Base-by-base conservation (phyloP, 2,113 vertebrate genomes). In the Siphamia tubifer region DNA sequence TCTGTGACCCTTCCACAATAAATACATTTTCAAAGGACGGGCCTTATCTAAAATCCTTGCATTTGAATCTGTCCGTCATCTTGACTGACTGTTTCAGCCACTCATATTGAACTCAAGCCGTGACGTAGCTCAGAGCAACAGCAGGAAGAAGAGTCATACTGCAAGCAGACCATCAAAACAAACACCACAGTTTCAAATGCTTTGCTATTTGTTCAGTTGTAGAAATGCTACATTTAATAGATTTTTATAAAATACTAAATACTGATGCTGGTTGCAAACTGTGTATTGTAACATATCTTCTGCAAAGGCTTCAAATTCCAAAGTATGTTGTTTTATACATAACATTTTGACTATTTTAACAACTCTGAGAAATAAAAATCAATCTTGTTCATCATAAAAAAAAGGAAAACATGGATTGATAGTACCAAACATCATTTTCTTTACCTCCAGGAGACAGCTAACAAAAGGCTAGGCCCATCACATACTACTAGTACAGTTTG, bases 361-460 rank as follows among this genome's bases (percentile, higher is more conserved):
- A 81, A 84, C 68, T 85, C 85, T 86, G 74, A 80, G 73, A 82
- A 86, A 87, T 91, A 92, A 94, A 84, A 89, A 70, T 19, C 88
- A 87, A 91, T 93, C 91, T 91, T 88, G 93, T 92, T 92, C 91
- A 91, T 91, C n/a, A n/a, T n/a, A n/a, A 92, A 92, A 89, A 91
- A 68, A 77, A 82, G 40, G 53, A 82, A 88, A 83, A 76, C 72
- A 92, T 93, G 93, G 93, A 92, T 87, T 88, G 94, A 91, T 91
- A 91, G 89, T 92, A 95, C 89, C 92, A 95, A 93, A 95, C 92
- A 93, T n/a, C n/a, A n/a, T 87, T 84, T 92, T 88, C 91, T 91
- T 92, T 93, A 95, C 94, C 94, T 90, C 86, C 87, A 90, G 91
- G 75, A 86, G 88, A 94, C 90, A 94, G 93, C 89, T 91, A 95